A percentile compares a stretch with the other conserved stretches of the same genome.
These are phyloP conservation scores for Rhinichthys klamathensis DNA, from an alignment of 2,113 vertebrate genomes.

Conservation along the genomic window DNA sequence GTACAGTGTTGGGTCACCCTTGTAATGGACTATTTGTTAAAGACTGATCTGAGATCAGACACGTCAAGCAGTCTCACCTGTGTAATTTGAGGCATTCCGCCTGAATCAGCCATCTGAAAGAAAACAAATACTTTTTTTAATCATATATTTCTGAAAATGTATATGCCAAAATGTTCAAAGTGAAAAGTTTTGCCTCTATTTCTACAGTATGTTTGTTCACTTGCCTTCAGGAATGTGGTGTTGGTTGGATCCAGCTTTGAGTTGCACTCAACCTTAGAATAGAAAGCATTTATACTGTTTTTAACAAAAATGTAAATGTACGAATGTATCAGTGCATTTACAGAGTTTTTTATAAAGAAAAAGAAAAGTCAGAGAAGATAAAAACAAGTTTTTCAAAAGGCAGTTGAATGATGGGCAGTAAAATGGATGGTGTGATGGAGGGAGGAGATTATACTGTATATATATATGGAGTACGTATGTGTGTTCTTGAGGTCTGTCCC, in stretches of 20 bases:
- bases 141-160: neutral
- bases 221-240: slow-evolving; percentile 97
- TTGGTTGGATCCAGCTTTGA: slow-evolving; percentile 97
- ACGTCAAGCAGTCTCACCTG: slow-evolving; percentile 80
- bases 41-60: slow-evolving; percentile 23
- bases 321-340: neutral
- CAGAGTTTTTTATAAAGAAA: neutral
- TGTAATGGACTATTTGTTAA: neutral
- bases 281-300: neutral
- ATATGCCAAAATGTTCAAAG: neutral
- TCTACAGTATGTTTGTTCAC: neutral
- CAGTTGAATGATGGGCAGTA: neutral
- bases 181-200: neutral
- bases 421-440: neutral
- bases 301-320: neutral
- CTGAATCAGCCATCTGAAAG: slow-evolving; percentile 94
- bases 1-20: neutral
- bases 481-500: slow-evolving; percentile 52
- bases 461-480: neutral
- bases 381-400: neutral
- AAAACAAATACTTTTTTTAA: neutral
- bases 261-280: slow-evolving; percentile 91
- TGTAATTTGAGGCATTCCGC: slow-evolving; percentile 95
- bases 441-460: neutral
- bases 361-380: neutral